These are phyloP conservation scores for Globodera rostochiensis DNA, from an alignment of 1,140 invertebrate genomes.

Conservation along the genomic window DNA sequence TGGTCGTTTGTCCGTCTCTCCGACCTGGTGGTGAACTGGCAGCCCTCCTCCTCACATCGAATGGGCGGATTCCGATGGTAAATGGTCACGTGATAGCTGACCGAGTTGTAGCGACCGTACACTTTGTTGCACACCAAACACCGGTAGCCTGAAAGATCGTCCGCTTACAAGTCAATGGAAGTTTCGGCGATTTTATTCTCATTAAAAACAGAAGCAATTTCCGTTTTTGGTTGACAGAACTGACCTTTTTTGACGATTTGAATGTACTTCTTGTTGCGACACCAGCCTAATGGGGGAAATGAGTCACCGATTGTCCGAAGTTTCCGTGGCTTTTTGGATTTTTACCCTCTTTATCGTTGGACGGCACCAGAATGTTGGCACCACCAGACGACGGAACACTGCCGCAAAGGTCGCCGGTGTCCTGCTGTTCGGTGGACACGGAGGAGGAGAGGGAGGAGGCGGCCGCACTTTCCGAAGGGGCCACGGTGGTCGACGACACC, in stretches of 20 bases:
- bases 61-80: conserved; percentile 65
- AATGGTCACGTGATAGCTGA: conserved; percentile 61
- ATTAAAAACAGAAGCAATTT: neutral
- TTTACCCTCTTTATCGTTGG: conserved; percentile 59
- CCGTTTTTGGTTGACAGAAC: conserved; percentile 30
- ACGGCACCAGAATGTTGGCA: conserved; percentile 54
- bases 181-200: too few species aligned
- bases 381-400: conserved; percentile 16
- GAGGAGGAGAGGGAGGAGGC: neutral
- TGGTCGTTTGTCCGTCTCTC: conserved; percentile 32
- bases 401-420: neutral
- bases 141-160: conserved; percentile 21
- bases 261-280: conserved; percentile 65
- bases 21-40: conserved; percentile 55
- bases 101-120: conserved; percentile 64
- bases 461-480: neutral
- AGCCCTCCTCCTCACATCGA: conserved; percentile 57
- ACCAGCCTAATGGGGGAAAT: conserved; percentile 48
- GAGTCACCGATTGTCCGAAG: neutral
- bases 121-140: conserved; percentile 63
- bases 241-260: conserved; percentile 58
- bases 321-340: neutral
- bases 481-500: neutral
- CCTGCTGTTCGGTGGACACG: neutral
- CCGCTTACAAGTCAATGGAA: neutral